These are phyloP conservation scores for Scomberomorus guttatus DNA, from an alignment of 2,797 vertebrate genomes.

Conservation along the genomic window DNA sequence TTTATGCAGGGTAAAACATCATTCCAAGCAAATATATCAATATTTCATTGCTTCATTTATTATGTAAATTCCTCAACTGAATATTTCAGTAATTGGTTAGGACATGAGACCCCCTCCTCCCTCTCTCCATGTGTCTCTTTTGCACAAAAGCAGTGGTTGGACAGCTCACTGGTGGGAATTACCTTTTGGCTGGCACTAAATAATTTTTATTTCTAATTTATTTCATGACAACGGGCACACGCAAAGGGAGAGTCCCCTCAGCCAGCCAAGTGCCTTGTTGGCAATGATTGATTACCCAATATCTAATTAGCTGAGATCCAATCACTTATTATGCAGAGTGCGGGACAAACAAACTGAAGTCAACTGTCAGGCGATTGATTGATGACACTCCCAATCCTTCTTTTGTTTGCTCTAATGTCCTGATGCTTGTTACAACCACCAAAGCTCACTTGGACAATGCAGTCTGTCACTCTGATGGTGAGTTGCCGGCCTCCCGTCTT, in stretches of 20 bases:
- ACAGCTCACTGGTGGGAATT: slow-evolving; percentile 82
- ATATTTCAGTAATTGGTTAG: slow-evolving; percentile 84
- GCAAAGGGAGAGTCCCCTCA: slow-evolving; percentile 87
- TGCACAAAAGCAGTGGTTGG: slow-evolving; percentile 77
- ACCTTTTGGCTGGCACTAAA: slow-evolving; percentile 84
- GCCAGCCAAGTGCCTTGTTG: slow-evolving; percentile 96
- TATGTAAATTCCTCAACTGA: slow-evolving; percentile 84
- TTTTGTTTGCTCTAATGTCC: slow-evolving; percentile 98
- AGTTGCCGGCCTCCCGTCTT: slow-evolving; percentile 84
- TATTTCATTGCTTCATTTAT: slow-evolving; percentile 86
- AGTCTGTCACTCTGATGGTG: slow-evolving; percentile 92
- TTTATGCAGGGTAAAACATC: slow-evolving; percentile 75
- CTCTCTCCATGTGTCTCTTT: slow-evolving; percentile 74
- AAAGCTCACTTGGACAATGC: slow-evolving; percentile 94
- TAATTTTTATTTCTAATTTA: slow-evolving; percentile 86
- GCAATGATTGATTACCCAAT: slow-evolving; percentile 99
- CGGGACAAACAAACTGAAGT: slow-evolving; percentile 99
- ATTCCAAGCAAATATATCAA: slow-evolving; percentile 81
- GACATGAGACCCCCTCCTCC: slow-evolving; percentile 65
- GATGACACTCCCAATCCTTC: slow-evolving; percentile 97
- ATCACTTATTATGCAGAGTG: slow-evolving; percentile 99
- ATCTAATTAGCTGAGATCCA: slow-evolving; percentile 99
- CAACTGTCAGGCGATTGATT: slow-evolving; percentile 96
- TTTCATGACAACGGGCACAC: slow-evolving; percentile 85
- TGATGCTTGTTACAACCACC: slow-evolving; percentile 98